Percentiles rank a stretch among this genome's conserved stretches.
Conservation (phyloP, 1,140 invertebrate genomes). For the Heliconius hermathena region DNA sequence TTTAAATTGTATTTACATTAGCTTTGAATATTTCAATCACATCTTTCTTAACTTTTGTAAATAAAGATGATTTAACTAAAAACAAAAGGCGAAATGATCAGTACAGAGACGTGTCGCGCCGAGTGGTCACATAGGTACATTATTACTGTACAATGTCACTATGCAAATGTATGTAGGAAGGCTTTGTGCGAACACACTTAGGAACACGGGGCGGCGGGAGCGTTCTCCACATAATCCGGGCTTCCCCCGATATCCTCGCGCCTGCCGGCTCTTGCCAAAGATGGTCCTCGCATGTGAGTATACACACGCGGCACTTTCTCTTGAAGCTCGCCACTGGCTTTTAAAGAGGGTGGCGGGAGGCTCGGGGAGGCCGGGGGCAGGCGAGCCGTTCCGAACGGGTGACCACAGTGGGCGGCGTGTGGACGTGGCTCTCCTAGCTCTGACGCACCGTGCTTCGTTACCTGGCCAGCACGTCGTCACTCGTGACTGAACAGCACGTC, state of each 20-base stretch:
- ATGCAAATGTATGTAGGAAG: constrained; percentile 80
- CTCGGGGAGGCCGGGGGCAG: constrained; percentile 39
- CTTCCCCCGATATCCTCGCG: constrained; percentile 56
- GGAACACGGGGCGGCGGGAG: constrained; percentile 70
- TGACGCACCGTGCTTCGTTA: constrained; percentile 25
- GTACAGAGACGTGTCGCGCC: constrained; percentile 66
- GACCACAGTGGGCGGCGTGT: constrained; percentile 62
- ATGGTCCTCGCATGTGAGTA: constrained; percentile 76
- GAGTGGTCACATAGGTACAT: constrained; percentile 74
- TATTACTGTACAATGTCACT: constrained; percentile 78
- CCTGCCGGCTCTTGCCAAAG: constrained; percentile 65
- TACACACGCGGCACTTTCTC: constrained; percentile 79
- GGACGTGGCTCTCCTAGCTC: constrained; percentile 46
- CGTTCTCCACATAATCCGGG: constrained; percentile 72
- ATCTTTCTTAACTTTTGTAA: background rate
- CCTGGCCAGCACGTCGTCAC: constrained; percentile 27
- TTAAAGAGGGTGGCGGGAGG: constrained; percentile 73
- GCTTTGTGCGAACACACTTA: constrained; percentile 78
- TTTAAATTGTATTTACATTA: background rate
- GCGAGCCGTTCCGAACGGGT: constrained; percentile 70
- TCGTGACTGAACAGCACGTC: constrained; percentile 13
- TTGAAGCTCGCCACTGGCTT: constrained; percentile 80
- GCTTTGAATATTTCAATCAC: background rate
- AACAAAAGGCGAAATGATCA: constrained; percentile 52
- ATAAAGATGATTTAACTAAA: background rate